Conservation (phyloP, 2,113 vertebrate species). For the Cricetomys ansorgei region DNA sequence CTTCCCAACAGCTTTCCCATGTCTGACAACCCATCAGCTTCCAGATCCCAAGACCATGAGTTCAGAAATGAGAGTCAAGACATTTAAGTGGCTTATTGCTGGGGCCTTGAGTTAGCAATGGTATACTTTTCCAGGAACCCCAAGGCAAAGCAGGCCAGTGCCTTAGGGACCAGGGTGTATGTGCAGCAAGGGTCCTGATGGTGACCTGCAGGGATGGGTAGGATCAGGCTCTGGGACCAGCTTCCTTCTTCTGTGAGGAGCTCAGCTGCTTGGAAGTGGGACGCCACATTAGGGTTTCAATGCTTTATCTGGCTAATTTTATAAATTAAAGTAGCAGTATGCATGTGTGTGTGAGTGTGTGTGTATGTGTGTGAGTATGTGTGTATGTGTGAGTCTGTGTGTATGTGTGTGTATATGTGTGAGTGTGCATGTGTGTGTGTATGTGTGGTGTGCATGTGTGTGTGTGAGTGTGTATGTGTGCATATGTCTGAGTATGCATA, state of each 20-base stretch:
- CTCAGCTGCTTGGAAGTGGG: not conserved
- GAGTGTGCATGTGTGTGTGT: too few species aligned
- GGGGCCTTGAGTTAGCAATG: not conserved
- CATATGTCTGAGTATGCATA: too few species aligned
- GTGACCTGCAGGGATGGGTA: not conserved
- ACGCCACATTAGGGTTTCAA: not conserved
- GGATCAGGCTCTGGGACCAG: not conserved
- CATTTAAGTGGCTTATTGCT: not conserved
- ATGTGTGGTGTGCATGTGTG: too few species aligned
- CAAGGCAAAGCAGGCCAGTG: not conserved
- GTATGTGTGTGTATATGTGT: too few species aligned
- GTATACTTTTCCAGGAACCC: not conserved
- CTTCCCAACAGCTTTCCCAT: not conserved
- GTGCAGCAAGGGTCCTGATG: not conserved
- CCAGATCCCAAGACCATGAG: not conserved
- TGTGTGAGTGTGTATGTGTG: too few species aligned
- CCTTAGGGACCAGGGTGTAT: too few species aligned
- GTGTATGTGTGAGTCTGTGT: too few species aligned
- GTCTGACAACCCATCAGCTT: not conserved
- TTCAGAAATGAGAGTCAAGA: slow-evolving; percentile 18
- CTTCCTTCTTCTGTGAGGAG: not conserved
- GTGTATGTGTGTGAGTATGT: not conserved
- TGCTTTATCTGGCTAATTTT: slow-evolving; percentile 45
- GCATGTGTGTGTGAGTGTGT: not conserved
- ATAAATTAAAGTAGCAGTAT: slow-evolving; percentile 55